phyloP scores from a whole-genome alignment of 1,140 invertebrate genomes.

The Megathymus violae region DNA sequence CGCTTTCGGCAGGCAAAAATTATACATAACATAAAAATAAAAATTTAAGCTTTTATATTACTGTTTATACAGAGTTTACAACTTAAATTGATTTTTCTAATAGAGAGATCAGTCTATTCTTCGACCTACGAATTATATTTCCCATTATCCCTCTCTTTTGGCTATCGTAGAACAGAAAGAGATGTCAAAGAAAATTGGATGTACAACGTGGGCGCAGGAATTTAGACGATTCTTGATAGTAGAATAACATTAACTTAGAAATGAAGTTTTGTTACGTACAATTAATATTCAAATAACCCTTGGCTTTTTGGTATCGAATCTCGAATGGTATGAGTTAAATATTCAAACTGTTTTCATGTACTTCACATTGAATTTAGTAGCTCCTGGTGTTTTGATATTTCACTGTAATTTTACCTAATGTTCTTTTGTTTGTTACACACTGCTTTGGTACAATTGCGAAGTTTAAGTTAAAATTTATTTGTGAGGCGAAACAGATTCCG shows the following conservation, averaged over 20 bases:
- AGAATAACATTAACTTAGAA: constrained; percentile 13
- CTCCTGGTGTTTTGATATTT: too few species aligned
- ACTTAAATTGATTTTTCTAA: constrained; percentile 4
- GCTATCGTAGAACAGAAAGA: constrained; percentile 3
- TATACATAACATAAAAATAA: too few species aligned
- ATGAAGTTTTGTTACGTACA: constrained; percentile 23
- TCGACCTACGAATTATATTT: constrained; percentile 13
- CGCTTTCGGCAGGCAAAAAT: too few species aligned
- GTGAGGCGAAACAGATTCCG: too few species aligned
- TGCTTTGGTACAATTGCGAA: too few species aligned
- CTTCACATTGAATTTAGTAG: constrained; percentile 21
- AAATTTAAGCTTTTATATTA: too few species aligned
- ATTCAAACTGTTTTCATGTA: background rate
- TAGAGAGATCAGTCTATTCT: background rate
- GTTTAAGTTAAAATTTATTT: too few species aligned
- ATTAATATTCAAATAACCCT: constrained; percentile 17
- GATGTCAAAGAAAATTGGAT: constrained; percentile 11
- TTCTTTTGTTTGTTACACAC: too few species aligned
- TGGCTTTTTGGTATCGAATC: constrained; percentile 24
- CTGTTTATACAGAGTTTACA: too few species aligned
- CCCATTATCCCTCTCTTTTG: constrained; percentile 6
- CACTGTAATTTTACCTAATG: too few species aligned
- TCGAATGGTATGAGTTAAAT: constrained; percentile 27
- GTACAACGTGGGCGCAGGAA: constrained; percentile 24
- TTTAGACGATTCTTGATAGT: constrained; percentile 29